Conservation (phyloP, 2,888 invertebrate genomes). For the Orthosia gothica region DNA sequence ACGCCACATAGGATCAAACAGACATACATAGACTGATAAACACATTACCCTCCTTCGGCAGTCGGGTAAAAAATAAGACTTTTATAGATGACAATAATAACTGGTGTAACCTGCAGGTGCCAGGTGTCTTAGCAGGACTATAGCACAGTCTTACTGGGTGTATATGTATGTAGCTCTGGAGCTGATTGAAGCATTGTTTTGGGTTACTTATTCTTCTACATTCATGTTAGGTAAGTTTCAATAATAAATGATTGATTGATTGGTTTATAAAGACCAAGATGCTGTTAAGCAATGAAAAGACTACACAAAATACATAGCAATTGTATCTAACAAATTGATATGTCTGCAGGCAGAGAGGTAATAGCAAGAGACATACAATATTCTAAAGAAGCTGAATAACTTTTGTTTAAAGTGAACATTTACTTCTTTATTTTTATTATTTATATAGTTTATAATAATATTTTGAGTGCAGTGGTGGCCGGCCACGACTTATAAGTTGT, state of each 20-base stretch:
- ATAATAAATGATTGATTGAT: not conserved
- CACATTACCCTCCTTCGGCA: too few relatives aligned
- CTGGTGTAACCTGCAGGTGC: not conserved
- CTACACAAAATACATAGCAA: too few relatives aligned
- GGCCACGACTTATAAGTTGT: too few relatives aligned
- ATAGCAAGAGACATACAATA: not conserved
- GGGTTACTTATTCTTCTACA: constrained; percentile 1
- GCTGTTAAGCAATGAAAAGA: not conserved
- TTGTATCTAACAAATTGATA: not conserved
- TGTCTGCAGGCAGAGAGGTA: not conserved
- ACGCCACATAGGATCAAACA: too few relatives aligned
- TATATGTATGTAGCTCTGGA: not conserved
- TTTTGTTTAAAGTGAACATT: too few relatives aligned
- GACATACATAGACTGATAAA: too few relatives aligned
- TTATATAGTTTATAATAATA: too few relatives aligned
- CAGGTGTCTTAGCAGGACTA: constrained; percentile 10
- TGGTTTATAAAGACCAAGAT: not conserved
- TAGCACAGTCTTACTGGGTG: constrained; percentile 5
- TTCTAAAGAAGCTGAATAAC: not conserved
- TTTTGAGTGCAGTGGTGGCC: too few relatives aligned
- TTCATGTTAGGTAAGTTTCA: constrained; percentile 11
- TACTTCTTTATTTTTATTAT: too few relatives aligned
- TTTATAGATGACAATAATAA: not conserved
- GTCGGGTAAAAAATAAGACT: too few relatives aligned
- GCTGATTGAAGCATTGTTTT: not conserved